phyloP scores from a whole-genome alignment of 2,888 invertebrate genomes.

The Caradrina kadenii region DNA sequence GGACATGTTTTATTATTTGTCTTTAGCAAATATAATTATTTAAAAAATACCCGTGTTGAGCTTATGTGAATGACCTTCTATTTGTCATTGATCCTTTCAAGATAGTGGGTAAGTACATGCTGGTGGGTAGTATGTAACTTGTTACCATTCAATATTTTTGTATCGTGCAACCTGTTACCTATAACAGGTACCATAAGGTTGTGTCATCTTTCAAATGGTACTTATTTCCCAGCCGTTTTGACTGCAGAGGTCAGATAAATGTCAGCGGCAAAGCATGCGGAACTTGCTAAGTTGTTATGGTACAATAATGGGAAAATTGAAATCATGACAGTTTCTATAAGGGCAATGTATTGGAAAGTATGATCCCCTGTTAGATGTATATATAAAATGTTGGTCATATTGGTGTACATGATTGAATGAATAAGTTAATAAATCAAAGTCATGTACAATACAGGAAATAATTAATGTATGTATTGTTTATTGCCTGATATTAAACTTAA shows the following conservation, averaged over 20 bases:
- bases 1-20: not conserved
- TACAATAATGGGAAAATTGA: conserved; percentile 54
- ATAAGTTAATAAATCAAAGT: not conserved
- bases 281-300: conserved; percentile 68
- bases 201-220: conserved; percentile 81
- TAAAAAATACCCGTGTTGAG: not conserved
- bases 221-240: conserved; percentile 75
- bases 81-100: not conserved
- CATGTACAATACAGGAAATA: conserved; percentile 8
- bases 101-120: not conserved
- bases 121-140: not conserved
- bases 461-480: conserved; percentile 1
- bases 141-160: conserved; percentile 21
- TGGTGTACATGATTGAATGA: too few species aligned
- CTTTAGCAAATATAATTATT: not conserved
- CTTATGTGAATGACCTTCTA: conserved; percentile 7
- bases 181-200: conserved; percentile 64
- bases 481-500: conserved; percentile 8
- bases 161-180: conserved; percentile 36
- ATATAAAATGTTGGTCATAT: too few species aligned
- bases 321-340: conserved; percentile 48
- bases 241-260: conserved; percentile 79
- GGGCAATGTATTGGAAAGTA: conserved; percentile 19
- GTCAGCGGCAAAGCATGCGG: conserved; percentile 76
- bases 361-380: too few species aligned